A percentile compares a stretch with the other conserved stretches of the same genome.
These are phyloP conservation scores for Nezara viridula DNA, from an alignment of 2,888 invertebrate genomes.

Conservation along the genomic window DNA sequence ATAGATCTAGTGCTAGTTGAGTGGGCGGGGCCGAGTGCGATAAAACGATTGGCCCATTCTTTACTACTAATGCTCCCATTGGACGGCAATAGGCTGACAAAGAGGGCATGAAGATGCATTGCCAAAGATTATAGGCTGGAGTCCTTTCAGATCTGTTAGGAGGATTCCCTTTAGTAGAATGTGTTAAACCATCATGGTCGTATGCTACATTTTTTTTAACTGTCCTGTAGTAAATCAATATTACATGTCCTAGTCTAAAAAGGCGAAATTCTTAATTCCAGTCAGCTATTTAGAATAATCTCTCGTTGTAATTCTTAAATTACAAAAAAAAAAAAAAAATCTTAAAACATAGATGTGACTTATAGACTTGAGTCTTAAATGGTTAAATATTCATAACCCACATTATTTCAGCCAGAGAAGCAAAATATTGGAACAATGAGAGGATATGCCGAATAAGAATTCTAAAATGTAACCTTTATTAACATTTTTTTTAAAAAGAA, in stretches of 20 bases:
- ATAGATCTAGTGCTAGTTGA: not conserved
- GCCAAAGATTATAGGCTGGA: not conserved
- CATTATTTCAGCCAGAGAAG: no score
- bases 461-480: no score
- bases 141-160: not conserved
- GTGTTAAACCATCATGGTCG: not conserved
- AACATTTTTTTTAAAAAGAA: no score
- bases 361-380: no score
- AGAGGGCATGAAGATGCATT: not conserved
- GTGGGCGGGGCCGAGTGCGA: not conserved
- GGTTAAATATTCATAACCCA: no score
- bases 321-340: not conserved
- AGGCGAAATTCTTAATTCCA: not conserved
- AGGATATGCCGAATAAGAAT: no score
- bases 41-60: not conserved
- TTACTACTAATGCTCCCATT: constrained; percentile 9
- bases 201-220: not conserved
- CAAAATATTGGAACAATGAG: no score
- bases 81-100: not conserved
- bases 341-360: no score
- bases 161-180: not conserved
- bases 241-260: not conserved
- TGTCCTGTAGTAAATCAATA: not conserved
- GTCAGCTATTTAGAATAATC: no score
- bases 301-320: not conserved